Percentiles rank a stretch among this genome's conserved stretches.
These are phyloP conservation scores for Trinorchestia longiramus DNA, from an alignment of 1,140 invertebrate genomes.

Conservation along the genomic window DNA sequence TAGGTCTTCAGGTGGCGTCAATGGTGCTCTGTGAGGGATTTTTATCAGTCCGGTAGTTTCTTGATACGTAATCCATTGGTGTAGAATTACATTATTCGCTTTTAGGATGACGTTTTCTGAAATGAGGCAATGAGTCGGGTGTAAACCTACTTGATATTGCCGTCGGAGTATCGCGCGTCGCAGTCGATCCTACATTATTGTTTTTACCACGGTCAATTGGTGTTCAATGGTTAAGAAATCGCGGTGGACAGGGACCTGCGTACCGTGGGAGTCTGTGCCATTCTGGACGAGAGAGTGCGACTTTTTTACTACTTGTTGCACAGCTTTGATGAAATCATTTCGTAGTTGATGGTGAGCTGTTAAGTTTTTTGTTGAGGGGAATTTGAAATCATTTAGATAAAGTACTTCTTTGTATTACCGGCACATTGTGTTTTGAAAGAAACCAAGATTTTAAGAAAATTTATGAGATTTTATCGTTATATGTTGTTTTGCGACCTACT, in stretches of 20 bases:
- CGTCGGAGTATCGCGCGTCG: not conserved
- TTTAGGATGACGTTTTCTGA: not conserved
- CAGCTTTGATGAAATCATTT: not conserved
- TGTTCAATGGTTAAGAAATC: constrained; percentile 37
- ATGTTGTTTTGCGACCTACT: not conserved
- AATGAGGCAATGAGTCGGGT: not conserved
- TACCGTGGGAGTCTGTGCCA: constrained; percentile 10
- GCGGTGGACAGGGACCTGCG: constrained; percentile 1
- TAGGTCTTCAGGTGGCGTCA: constrained; percentile 1
- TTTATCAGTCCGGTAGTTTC: constrained; percentile 4
- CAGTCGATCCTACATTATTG: not conserved
- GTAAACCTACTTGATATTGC: not conserved
- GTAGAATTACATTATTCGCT: not conserved
- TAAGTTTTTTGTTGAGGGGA: not conserved
- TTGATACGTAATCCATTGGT: not conserved
- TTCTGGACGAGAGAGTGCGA: constrained; percentile 11
- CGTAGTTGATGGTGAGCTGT: not conserved
- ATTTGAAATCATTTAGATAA: not conserved
- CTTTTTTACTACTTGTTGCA: constrained; percentile 15
- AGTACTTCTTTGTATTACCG: not conserved
- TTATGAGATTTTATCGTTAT: not conserved
- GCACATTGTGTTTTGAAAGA: not conserved
- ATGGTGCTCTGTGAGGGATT: constrained; percentile 10
- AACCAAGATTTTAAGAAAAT: not conserved
- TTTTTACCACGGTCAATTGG: constrained; percentile 44